Evolutionary conservation across 1,140 invertebrate species (phyloP).

Genomic region (Rhysida immarginata): DNA sequence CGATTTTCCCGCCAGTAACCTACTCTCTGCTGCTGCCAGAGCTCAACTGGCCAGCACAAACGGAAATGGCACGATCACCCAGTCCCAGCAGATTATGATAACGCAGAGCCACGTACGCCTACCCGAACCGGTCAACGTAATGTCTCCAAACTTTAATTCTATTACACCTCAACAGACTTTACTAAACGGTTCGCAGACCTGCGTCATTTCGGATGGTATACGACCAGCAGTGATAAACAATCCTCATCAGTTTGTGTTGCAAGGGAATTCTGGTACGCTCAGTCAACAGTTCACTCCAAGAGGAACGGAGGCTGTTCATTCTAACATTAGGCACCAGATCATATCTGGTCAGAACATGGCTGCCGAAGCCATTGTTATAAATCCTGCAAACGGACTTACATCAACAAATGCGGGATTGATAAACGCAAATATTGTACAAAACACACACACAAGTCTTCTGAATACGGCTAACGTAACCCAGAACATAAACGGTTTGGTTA

Average conservation of each 20-base stretch:
- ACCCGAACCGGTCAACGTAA: background rate
- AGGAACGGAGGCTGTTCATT: background rate
- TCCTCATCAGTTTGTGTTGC: background rate
- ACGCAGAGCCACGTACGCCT: constrained; percentile 4
- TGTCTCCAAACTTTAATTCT: background rate
- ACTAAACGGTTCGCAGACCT: background rate
- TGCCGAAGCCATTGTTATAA: background rate
- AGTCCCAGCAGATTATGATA: constrained; percentile 5
- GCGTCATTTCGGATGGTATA: background rate
- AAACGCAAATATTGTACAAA: background rate
- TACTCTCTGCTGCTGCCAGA: constrained; percentile 1
- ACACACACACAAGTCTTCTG: background rate
- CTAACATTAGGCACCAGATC: background rate
- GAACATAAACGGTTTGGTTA: background rate
- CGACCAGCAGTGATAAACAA: background rate
- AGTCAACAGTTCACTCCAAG: constrained; percentile 2
- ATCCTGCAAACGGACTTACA: background rate
- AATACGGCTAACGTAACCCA: background rate
- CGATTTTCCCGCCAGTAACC: constrained; percentile 2
- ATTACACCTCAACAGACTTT: background rate
- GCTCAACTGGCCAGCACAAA: background rate
- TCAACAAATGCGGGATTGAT: background rate
- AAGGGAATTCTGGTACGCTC: background rate
- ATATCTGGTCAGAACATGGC: background rate
- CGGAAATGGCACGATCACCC: background rate